Base-by-base conservation (phyloP, 1,140 invertebrate genomes). In the Ceratina calcarata region DNA sequence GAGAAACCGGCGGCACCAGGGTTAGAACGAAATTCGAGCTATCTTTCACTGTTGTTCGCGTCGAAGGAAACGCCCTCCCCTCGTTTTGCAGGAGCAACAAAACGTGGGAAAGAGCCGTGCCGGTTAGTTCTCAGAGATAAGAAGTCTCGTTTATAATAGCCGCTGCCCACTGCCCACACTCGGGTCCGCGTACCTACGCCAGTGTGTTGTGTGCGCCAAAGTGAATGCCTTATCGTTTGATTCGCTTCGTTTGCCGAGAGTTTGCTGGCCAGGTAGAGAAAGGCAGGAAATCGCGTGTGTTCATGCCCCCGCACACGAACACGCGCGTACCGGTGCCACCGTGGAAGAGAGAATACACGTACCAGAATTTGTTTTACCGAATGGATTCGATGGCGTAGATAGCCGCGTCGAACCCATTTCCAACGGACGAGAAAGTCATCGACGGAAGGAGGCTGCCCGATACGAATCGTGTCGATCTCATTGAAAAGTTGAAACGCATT, bases 221-320 rank as follows among this genome's bases (percentile, higher is more conserved):
- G 88, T 85, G 82, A 90, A 86, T 88, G 87, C 73, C 87, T 90
- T 89, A 90, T 90, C 90, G 85, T 87, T 87, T 85, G 87, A 90
- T 90, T 89, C 86, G 85, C 86, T 86, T 89, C 87, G 87, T 89
- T 90, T 88, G 82, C 78, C 81, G 82, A 45, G 68, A 57, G 81
- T 79, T 58, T 67, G 81, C 82, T 84, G 74, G 76, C 84, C 85
- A 45, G 12, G 73, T 68, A 82, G 88, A 91, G 90, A 91, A 91
- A 91, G 89, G 86, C 86, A 91, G 87, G 89, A 91, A 91, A 91
- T 90, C 84, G 86, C 82, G 71, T 77, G 82, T 61, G 80, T 67
- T 85, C 84, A 74, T 74, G 72, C 66, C n/a, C 57, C 62, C 68
- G 68, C 65, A 72, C 76, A 71, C 27, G 27, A 4, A 32, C 16